Base-by-base conservation (phyloP, 2,113 vertebrate genomes). In the Calidris pugnax region DNA sequence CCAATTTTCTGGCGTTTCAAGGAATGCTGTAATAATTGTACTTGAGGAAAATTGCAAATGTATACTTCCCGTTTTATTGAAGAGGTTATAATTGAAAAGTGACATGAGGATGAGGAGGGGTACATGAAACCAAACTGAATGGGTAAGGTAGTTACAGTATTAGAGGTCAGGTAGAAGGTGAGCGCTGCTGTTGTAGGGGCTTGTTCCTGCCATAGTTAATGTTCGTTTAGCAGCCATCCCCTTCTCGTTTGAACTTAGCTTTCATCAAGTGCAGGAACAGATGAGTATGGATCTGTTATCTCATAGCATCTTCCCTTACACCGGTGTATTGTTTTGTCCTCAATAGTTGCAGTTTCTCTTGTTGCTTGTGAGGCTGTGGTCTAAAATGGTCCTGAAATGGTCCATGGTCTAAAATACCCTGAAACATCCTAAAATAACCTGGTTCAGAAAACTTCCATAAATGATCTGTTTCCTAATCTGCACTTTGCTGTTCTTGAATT, bases 1-100 rank as follows among this genome's bases (percentile, higher is more conserved):
- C 76, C 68, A 74, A 50, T 93, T 94, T 85, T 33, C 69, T 84
- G 79, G n/a, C 75, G 1, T 77, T 96, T 96, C 63, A 86, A 85
- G 92, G 76, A 90, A 81, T 50, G 68, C 35, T 81, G 0, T n/a
- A 27, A 83, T 79, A 69, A 14, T 67, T 71, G 79, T 68, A 51
- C 68, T 94, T 80, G 33, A 85, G 66, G 53, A 77, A 90, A 80
- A 77, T 56, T 88, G 57, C 75, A 35, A 50, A 55, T 85, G 12
- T 85, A 12, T 28, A 27, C 60, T 76, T 79, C 33, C 16, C n/a
- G 15, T 81, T 85, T 89, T 87, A 7, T 69, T 33, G 64, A 2
- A 22, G 43, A 72, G 33, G 19, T 85, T 84, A 23, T 60, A 79
- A 48, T 16, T 85, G 39, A 59, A 51, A 64, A 83, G 33, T 55